Conservation (phyloP, 1,140 invertebrate species). For the Leguminivora glycinivorella region DNA sequence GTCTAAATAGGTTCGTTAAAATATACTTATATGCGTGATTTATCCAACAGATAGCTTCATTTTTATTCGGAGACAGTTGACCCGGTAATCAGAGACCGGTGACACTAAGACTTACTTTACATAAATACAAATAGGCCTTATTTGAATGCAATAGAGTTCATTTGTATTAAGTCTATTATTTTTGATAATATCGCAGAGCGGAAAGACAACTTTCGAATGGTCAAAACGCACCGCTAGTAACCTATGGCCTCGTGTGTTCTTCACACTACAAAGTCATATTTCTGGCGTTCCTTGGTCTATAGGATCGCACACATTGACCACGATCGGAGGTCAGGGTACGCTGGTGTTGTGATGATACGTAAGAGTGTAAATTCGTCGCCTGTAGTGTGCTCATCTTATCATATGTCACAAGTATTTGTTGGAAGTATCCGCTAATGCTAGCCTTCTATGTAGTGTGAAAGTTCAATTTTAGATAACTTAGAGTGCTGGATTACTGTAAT, state of each 20-base stretch:
- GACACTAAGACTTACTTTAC: not conserved
- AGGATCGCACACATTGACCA: not conserved
- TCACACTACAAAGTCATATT: not conserved
- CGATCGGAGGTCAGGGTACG: not conserved
- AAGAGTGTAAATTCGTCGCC: not conserved
- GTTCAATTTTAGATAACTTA: constrained; percentile 6
- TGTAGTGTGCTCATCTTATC: not conserved
- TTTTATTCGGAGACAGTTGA: not conserved
- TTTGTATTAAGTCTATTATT: not conserved
- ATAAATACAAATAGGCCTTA: not conserved
- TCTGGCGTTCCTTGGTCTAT: not conserved
- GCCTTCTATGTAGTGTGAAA: constrained; percentile 2
- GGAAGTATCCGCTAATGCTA: not conserved
- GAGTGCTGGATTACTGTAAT: not conserved
- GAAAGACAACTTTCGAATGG: constrained; percentile 6
- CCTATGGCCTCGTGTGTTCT: not conserved
- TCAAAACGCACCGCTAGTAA: constrained; percentile 3
- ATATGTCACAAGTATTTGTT: constrained; percentile 8
- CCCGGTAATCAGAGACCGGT: constrained; percentile 1
- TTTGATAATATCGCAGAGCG: not conserved
- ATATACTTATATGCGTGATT: not conserved
- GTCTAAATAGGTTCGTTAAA: not conserved
- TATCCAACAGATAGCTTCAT: constrained; percentile 1
- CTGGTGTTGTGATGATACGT: not conserved
- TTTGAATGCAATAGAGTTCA: not conserved